Base-by-base conservation (phyloP, 1,140 invertebrate genomes). In the Cotesia chilonis region DNA sequence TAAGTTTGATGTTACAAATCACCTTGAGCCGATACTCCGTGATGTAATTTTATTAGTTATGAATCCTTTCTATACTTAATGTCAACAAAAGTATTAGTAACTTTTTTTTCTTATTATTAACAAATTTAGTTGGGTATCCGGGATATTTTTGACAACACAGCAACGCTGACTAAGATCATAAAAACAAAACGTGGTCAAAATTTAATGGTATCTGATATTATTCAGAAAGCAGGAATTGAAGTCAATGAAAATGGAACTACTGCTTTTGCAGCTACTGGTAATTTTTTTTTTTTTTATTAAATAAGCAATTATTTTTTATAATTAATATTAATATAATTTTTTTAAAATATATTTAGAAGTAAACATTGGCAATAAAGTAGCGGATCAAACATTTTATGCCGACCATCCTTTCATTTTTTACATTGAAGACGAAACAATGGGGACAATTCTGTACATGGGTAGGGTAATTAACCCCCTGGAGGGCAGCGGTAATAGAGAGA, bases 171-270 rank as follows among this genome's bases (percentile, higher is more conserved):
- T 4, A 90, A 90, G 2, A 89, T 95, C 12, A 87, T 90, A 1
- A 80, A 88, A 10, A 89, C 90, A 1, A 88, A 87, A 68, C 80
- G 83, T 4, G 78, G 82, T 1, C 84, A 83, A 20, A 85, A 87
- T 47, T 80, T 94, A 10, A 87, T 88, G 37, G 90, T 96, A 0
- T 92, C 92, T 0, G 90, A 92, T 72, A 89, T 96, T 12, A 74
- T 95, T 35, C 95, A 96, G 80, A 93, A 95, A 78, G 89, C 92
- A 59, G 94, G 93, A 65, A 92, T 97, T 51, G 92, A 94, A 81
- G 90, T 96, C 1, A 94, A 95, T 79, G 95, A 97, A 84, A 86
- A 94, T 75, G 95, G 95, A 55, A 95, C 91, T 47, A 88, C 90
- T 4, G 94, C 92, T 3, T 94, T 90, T 78, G 92, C 92, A 0